A percentile compares a stretch with the other conserved stretches of the same genome.
Evolutionary conservation across 2,888 invertebrate species (phyloP).

Genomic region (Cheilosia vulpina): DNA sequence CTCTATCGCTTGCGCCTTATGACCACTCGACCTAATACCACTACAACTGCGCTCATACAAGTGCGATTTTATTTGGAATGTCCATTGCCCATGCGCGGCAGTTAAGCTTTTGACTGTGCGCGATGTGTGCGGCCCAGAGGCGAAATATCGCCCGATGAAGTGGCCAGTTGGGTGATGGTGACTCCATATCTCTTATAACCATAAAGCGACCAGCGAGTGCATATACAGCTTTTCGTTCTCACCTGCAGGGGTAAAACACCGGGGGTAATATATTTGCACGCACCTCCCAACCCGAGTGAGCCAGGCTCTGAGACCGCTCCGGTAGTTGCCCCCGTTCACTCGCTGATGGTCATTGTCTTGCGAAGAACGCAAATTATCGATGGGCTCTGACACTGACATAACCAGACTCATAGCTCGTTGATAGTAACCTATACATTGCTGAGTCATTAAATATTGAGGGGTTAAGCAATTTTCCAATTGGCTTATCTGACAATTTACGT

Average conservation of each 20-base stretch:
- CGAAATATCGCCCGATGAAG: constrained; percentile 66
- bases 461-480: constrained; percentile 57
- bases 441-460: constrained; percentile 8
- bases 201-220: constrained; percentile 30
- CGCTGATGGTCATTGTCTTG: constrained; percentile 56
- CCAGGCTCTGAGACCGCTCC: constrained; percentile 13
- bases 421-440: constrained; percentile 28
- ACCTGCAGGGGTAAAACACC: constrained; percentile 57
- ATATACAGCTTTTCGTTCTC: constrained; percentile 38
- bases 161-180: constrained; percentile 63
- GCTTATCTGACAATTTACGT: constrained; percentile 59
- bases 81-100: constrained; percentile 24
- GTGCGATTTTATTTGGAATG: constrained; percentile 44
- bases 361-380: constrained; percentile 53
- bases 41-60: constrained; percentile 2
- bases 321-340: constrained; percentile 37
- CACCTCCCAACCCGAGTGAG: constrained; percentile 61
- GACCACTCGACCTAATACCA: constrained; percentile 52
- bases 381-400: constrained; percentile 39
- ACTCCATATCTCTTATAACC: constrained; percentile 53
- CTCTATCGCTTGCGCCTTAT: constrained; percentile 51
- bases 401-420: constrained; percentile 41
- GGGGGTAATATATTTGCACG: constrained; percentile 70
- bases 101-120: constrained; percentile 47
- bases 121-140: constrained; percentile 67